Evolutionary conservation across 2,888 invertebrate species (phyloP), one percentile per base, ranked within the genome.

Genomic region (Sympetrum striolatum): DNA sequence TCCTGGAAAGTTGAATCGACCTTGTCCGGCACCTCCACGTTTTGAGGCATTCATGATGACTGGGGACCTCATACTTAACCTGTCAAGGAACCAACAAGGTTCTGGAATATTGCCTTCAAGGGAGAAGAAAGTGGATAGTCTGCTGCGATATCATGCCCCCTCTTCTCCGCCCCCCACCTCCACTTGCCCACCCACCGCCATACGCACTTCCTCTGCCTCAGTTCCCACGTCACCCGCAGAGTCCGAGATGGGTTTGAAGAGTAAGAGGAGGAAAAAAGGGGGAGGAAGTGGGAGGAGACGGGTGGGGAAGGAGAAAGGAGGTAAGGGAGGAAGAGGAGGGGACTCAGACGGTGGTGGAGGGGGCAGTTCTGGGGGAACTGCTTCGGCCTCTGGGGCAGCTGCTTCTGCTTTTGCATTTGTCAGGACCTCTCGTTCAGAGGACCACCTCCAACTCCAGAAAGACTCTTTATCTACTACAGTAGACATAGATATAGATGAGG

Each of bases 31-130:
- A 10, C 90, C 90, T 14, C 90, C 90, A 90, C 96, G 97, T 94
- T 98, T 97, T 94, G 98, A 98, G 94, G 98, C 98, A 91, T 99
- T 98, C 95, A 98, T 98, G 96, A 99, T 99, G 99, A 99, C 99
- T 53, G 99, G 99, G 81, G 98, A 99, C 94, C 96, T 98, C 93
- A 98, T 99, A 94, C 96, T 99, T 92, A 98, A 98, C 94, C 96
- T 98, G 92, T 98, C 98, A 91, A 95, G 97, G 92, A 97, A 97
- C 91, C 97, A 97, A 92, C 96, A 96, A 93, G 95, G 95, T 92
- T 95, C 95, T 92, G 95, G 95, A 92, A 94, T 90, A 58, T 92
- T 96, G 91, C 93, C 96, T 91, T 95, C 96, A 90, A 95, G 95
- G 93, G 95, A 95, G 93, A 95, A 95, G 93, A 95, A 95, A 93